Evolutionary conservation across 2,888 invertebrate genomes (phyloP).

Genomic region (Selenia dentaria): DNA sequence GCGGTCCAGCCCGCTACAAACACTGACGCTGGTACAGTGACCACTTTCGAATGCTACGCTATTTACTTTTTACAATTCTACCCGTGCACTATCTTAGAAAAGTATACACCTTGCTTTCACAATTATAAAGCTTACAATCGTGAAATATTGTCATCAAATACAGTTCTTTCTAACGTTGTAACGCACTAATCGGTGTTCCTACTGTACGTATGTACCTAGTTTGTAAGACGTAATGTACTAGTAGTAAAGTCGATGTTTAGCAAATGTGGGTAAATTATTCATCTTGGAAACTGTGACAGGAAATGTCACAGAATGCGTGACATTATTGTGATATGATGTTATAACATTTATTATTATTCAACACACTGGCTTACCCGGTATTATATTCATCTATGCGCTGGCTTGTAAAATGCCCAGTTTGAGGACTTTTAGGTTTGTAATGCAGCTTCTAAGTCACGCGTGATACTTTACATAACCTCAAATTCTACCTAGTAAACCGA

Average conservation of each 20-base stretch:
- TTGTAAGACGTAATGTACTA: constrained; percentile 7
- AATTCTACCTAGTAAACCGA: too few relatives aligned
- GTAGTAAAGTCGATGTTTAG: constrained; percentile 7
- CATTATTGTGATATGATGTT: too few relatives aligned
- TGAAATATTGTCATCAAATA: neutral
- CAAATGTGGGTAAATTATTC: constrained; percentile 4
- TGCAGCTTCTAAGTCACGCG: too few relatives aligned
- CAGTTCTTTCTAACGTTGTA: neutral
- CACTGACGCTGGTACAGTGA: constrained; percentile 18
- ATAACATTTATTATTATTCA: too few relatives aligned
- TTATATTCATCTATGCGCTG: too few relatives aligned
- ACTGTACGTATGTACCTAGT: neutral
- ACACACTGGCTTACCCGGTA: too few relatives aligned
- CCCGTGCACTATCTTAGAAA: neutral
- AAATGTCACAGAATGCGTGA: neutral
- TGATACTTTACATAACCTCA: too few relatives aligned
- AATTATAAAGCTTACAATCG: constrained; percentile 7
- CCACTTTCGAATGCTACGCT: constrained; percentile 31
- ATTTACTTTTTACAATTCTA: constrained; percentile 14
- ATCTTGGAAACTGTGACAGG: neutral
- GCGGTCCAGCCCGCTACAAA: constrained; percentile 12
- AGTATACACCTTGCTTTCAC: constrained; percentile 15
- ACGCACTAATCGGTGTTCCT: neutral
- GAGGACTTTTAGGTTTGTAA: too few relatives aligned
- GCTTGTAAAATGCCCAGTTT: too few relatives aligned